These are phyloP conservation scores for Tenthredo distinguenda DNA, from an alignment of 2,888 invertebrate genomes.

Conservation along the genomic window DNA sequence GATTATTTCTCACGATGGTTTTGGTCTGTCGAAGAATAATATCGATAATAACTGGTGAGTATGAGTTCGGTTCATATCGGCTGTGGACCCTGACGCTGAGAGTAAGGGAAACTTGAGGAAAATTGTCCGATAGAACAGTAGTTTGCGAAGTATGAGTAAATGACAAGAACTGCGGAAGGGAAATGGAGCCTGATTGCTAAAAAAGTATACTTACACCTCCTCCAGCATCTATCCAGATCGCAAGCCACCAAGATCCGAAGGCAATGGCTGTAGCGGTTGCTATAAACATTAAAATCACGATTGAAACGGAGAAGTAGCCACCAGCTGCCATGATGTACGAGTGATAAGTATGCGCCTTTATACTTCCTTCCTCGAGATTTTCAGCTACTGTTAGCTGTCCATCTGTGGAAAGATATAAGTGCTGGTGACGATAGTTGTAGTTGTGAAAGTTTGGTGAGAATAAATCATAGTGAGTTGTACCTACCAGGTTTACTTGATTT, in stretches of 20 bases:
- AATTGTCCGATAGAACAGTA: not conserved
- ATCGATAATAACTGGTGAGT: not conserved
- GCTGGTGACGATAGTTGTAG: not conserved
- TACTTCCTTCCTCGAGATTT: slow-evolving; percentile 65
- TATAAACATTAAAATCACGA: slow-evolving; percentile 77
- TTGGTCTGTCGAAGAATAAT: slow-evolving; percentile 59
- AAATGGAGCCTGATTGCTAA: not conserved
- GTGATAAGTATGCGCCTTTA: slow-evolving; percentile 77
- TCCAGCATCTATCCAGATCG: slow-evolving; percentile 79
- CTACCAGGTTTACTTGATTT: not conserved
- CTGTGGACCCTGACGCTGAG: not conserved
- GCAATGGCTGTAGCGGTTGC: slow-evolving; percentile 80
- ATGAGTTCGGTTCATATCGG: not conserved
- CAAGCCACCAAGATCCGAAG: slow-evolving; percentile 83
- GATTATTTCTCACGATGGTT: slow-evolving; percentile 62
- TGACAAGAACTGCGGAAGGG: not conserved
- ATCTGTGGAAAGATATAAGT: not conserved
- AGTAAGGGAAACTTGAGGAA: not conserved
- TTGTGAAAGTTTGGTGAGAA: not conserved
- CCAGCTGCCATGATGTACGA: slow-evolving; percentile 81
- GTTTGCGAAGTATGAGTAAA: no score
- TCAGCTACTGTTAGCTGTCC: slow-evolving; percentile 22
- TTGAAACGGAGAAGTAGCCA: slow-evolving; percentile 75
- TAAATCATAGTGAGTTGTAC: not conserved
- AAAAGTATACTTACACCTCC: slow-evolving; percentile 70